Evolutionary conservation across 2,113 vertebrate genomes (phyloP).

Genomic region (Tenrec ecaudatus): DNA sequence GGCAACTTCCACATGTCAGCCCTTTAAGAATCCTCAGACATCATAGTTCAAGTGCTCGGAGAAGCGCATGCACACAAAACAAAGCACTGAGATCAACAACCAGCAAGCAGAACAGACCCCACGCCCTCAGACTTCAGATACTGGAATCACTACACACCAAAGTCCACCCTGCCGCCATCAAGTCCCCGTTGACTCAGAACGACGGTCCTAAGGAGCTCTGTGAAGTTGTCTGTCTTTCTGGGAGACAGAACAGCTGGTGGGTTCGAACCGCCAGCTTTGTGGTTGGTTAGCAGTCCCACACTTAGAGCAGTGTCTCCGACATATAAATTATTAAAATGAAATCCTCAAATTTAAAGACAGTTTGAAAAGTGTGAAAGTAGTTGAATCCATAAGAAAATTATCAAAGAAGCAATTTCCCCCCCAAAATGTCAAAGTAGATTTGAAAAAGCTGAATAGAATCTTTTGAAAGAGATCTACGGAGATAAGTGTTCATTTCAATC

Average conservation of each 20-base stretch:
- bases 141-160: not conserved
- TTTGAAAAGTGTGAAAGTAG: conserved; percentile 26
- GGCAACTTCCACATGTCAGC: not conserved
- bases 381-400: not conserved
- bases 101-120: not conserved
- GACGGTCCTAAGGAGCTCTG: no score
- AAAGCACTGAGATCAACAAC: not conserved
- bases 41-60: not conserved
- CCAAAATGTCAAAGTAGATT: not conserved
- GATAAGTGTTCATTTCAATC: not conserved
- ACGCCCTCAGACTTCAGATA: not conserved
- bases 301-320: no score
- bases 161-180: no score
- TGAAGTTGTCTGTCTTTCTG: no score
- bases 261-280: no score
- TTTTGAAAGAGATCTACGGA: not conserved
- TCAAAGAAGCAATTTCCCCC: not conserved
- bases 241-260: no score
- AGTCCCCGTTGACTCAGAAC: no score
- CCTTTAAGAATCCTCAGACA: not conserved
- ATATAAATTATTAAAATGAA: not conserved
- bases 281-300: no score
- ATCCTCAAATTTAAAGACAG: not conserved
- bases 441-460: not conserved
- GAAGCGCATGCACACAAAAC: not conserved